These are phyloP conservation scores for Agrotis ipsilon DNA, from an alignment of 2,888 invertebrate genomes.

Conservation along the genomic window DNA sequence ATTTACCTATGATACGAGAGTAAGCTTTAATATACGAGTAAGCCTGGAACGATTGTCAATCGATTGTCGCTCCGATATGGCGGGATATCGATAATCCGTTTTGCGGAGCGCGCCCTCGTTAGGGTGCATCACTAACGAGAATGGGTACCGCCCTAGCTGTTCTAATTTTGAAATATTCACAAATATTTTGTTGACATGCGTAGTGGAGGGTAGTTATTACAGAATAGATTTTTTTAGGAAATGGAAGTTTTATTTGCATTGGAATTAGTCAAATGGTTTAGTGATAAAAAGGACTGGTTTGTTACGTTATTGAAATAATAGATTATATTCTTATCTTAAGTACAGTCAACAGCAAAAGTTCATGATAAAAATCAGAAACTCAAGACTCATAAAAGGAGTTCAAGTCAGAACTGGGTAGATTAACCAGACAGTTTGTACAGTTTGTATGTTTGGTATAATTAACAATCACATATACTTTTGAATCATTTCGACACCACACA, in stretches of 20 bases:
- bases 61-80: constrained; percentile 67
- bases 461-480: no score
- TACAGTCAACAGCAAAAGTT: no score
- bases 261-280: no score
- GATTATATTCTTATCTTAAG: background rate
- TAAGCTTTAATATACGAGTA: constrained; percentile 58
- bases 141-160: constrained; percentile 61
- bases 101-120: constrained; percentile 68
- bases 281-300: background rate
- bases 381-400: no score
- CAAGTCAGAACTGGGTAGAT: no score
- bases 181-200: constrained; percentile 47
- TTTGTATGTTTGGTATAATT: no score
- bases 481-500: no score
- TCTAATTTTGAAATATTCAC: constrained; percentile 65
- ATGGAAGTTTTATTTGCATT: background rate
- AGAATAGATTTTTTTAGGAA: background rate
- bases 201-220: background rate
- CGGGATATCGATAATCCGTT: constrained; percentile 69
- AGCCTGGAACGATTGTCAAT: constrained; percentile 66
- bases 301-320: background rate
- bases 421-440: no score
- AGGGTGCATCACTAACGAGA: constrained; percentile 70
- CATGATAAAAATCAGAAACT: no score
- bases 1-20: constrained; percentile 60